Evolutionary conservation across 2,797 vertebrate species (phyloP), one percentile per base, ranked within the genome.

Genomic region (Tinamus major): DNA sequence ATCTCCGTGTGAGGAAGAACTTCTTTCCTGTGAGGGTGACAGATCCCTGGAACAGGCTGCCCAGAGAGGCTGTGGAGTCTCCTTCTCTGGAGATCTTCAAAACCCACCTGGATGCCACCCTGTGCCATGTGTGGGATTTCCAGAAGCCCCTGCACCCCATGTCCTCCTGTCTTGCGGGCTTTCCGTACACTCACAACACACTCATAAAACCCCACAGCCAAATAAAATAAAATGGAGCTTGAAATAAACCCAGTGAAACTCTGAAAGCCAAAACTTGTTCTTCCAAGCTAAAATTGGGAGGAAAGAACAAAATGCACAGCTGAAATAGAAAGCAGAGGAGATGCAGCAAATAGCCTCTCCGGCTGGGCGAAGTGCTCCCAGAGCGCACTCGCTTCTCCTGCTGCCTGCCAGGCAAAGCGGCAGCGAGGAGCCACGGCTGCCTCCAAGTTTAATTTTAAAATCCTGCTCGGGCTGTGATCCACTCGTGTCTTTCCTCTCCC

Each of bases 221-320:
- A 35, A 85, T 29, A 69, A 80, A 72, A 89, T 69, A 88, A 89
- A 88, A 79, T 20, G 10, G 58, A 81, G 24, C n/a, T 41, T 81
- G 78, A 92, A 91, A 88, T 55, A 88, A 86, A 86, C 18, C 13
- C 12, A 48, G 14, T 55, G 42, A 91, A 87, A 85, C 24, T 49
- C 33, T 79, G 67, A 84, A 92, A 92, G 58, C 58, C 7, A 68
- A 82, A 90, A 88, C n/a, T 70, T 85, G 23, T 62, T 83, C 21
- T 39, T 90, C 19, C 18, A 48, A 85, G 13, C 2, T 6, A 81
- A 42, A 35, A 63, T 21, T 64, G 16, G 8, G 48, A 21, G 10
- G 10, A 49, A 49, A 49, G 13, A 24, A 48, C 37, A 89, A 78
- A 82, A 61, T 21, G 4, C 15, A 39, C 13, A 64, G 23, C 27